A percentile compares a stretch with the other conserved stretches of the same genome.
These are phyloP conservation scores for Porites lobata DNA, from an alignment of 92 coral and sea anemone species.

Conservation along the genomic window DNA sequence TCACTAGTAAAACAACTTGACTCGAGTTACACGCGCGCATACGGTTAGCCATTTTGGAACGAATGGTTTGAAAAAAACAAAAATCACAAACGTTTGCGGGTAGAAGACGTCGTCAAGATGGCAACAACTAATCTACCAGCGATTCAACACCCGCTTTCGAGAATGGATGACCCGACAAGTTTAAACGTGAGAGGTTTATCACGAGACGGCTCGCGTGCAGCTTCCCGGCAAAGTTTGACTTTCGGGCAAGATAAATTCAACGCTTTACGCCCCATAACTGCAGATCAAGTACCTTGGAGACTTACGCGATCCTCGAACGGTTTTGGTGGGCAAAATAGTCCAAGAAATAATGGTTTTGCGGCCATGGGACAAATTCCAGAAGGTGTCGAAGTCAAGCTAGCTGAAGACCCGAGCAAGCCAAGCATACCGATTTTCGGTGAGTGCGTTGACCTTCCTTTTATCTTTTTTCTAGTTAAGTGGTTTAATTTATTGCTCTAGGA, in stretches of 20 bases:
- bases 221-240: slow-evolving; percentile 86
- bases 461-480: not conserved
- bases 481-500: not conserved
- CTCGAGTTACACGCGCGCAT: slow-evolving; percentile 28
- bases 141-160: slow-evolving; percentile 89
- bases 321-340: slow-evolving; percentile 66
- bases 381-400: slow-evolving; percentile 94
- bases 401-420: slow-evolving; percentile 89
- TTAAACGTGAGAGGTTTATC: slow-evolving; percentile 93
- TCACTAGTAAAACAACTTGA: slow-evolving; percentile 4
- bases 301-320: slow-evolving; percentile 87
- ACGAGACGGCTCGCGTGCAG: slow-evolving; percentile 86
- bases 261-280: slow-evolving; percentile 93
- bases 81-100: not conserved
- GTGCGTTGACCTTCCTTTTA: not conserved
- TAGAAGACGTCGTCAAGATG: slow-evolving; percentile 56
- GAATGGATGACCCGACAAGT: slow-evolving; percentile 81
- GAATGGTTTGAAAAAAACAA: slow-evolving; percentile 15
- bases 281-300: slow-evolving; percentile 98
- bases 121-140: slow-evolving; percentile 96
- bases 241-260: slow-evolving; percentile 84
- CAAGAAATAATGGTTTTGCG: slow-evolving; percentile 68
- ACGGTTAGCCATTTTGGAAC: slow-evolving; percentile 34
- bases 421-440: slow-evolving; percentile 97
- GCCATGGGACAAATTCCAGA: slow-evolving; percentile 91